Evolutionary conservation across 2,888 invertebrate species (phyloP).

Genomic region (Callimorpha dominula): DNA sequence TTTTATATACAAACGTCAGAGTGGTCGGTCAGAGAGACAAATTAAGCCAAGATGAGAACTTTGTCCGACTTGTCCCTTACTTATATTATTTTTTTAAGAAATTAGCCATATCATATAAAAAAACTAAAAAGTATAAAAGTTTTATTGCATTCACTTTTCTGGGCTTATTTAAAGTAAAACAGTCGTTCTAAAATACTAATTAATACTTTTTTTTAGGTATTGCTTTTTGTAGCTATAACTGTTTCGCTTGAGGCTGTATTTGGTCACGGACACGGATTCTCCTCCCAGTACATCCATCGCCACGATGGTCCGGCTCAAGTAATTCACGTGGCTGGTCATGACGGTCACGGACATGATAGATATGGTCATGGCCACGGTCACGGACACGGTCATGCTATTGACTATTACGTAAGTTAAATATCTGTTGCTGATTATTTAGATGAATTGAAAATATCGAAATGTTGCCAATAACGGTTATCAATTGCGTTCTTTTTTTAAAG

Average conservation of each 20-base stretch:
- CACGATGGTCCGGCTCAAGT: conserved; percentile 69
- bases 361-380: conserved; percentile 64
- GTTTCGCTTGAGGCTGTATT: conserved; percentile 60
- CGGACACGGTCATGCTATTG: conserved; percentile 60
- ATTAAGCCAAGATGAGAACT: no score
- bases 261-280: conserved; percentile 72
- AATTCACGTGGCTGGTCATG: conserved; percentile 56
- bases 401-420: conserved; percentile 60
- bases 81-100: neutral
- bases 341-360: conserved; percentile 61
- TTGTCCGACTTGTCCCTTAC: no score
- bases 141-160: no score
- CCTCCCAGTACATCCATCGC: conserved; percentile 73
- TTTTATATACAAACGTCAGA: no score
- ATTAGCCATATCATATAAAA: neutral
- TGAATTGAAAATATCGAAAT: no score
- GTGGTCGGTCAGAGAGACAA: no score
- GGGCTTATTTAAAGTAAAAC: neutral
- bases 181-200: neutral
- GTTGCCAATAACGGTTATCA: no score
- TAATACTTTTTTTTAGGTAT: conserved; percentile 42
- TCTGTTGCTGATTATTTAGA: neutral
- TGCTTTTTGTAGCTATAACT: conserved; percentile 63
- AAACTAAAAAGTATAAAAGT: neutral
- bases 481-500: no score